phyloP scores from a whole-genome alignment of 2,888 invertebrate species.

The Leptura quadrifasciata region DNA sequence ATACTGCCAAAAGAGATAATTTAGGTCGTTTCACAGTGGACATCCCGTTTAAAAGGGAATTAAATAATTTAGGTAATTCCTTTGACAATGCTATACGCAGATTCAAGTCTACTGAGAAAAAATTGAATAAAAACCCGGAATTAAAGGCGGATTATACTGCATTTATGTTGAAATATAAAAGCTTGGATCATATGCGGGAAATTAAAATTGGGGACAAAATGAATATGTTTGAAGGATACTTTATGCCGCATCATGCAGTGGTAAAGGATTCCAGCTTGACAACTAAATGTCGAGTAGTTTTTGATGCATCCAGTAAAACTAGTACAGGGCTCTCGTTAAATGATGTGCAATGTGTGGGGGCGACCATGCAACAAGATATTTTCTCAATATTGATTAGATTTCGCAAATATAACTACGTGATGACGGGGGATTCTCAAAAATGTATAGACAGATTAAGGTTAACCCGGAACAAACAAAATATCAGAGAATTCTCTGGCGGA shows the following conservation, averaged over 20 bases:
- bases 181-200: constrained; percentile 13
- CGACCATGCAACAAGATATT: constrained; percentile 14
- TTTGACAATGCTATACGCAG: constrained; percentile 20
- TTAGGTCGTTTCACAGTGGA: neutral
- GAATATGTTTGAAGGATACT: neutral
- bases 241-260: constrained; percentile 50
- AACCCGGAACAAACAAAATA: constrained; percentile 27
- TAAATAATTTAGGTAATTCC: too few relatives aligned
- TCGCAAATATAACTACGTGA: constrained; percentile 27
- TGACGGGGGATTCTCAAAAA: constrained; percentile 46
- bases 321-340: constrained; percentile 46
- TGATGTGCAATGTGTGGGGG: constrained; percentile 40
- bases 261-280: constrained; percentile 40
- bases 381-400: constrained; percentile 40
- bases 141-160: constrained; percentile 14
- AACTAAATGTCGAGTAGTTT: constrained; percentile 49
- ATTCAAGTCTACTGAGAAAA: constrained; percentile 29
- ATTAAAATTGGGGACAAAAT: neutral
- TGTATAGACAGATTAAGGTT: constrained; percentile 46
- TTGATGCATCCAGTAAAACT: too few relatives aligned
- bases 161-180: constrained; percentile 35
- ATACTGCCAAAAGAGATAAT: constrained; percentile 16
- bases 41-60: neutral
- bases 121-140: constrained; percentile 21
- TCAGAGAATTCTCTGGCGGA: too few relatives aligned